phyloP scores from a whole-genome alignment of 2,888 invertebrate genomes.

The Epirrhoe tristata region DNA sequence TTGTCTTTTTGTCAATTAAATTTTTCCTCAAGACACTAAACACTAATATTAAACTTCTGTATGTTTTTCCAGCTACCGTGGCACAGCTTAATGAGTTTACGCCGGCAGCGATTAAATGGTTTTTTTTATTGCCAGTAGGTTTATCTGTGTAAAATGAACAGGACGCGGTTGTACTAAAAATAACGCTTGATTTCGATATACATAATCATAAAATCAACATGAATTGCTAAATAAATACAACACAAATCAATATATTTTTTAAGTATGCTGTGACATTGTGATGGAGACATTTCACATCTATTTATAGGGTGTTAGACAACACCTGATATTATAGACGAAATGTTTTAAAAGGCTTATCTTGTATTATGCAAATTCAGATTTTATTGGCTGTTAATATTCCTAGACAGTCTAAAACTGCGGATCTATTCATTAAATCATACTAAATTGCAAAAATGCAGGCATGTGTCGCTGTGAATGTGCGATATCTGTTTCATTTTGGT shows the following conservation, averaged over 20 bases:
- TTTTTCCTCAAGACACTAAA: neutral
- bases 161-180: constrained; percentile 60
- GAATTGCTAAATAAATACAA: constrained; percentile 9
- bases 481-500: constrained; percentile 28
- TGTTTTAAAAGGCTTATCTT: constrained; percentile 39
- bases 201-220: neutral
- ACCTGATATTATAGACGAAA: constrained; percentile 34
- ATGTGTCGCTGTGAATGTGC: constrained; percentile 33
- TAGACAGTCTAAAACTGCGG: constrained; percentile 35
- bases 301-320: constrained; percentile 8
- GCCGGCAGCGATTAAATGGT: constrained; percentile 13
- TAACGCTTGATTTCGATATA: constrained; percentile 59
- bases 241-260: too few species aligned
- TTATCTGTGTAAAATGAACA: constrained; percentile 49
- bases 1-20: neutral
- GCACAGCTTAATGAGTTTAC: constrained; percentile 18
- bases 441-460: constrained; percentile 36
- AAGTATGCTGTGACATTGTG: constrained; percentile 4
- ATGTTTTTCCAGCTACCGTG: neutral
- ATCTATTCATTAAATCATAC: constrained; percentile 36
- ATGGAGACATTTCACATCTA: constrained; percentile 14
- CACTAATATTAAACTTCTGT: neutral
- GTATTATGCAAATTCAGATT: constrained; percentile 44
- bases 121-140: constrained; percentile 26
- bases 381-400: constrained; percentile 48